These are phyloP conservation scores for Eupithecia subumbrata DNA, from an alignment of 2,888 invertebrate genomes.

Conservation along the genomic window DNA sequence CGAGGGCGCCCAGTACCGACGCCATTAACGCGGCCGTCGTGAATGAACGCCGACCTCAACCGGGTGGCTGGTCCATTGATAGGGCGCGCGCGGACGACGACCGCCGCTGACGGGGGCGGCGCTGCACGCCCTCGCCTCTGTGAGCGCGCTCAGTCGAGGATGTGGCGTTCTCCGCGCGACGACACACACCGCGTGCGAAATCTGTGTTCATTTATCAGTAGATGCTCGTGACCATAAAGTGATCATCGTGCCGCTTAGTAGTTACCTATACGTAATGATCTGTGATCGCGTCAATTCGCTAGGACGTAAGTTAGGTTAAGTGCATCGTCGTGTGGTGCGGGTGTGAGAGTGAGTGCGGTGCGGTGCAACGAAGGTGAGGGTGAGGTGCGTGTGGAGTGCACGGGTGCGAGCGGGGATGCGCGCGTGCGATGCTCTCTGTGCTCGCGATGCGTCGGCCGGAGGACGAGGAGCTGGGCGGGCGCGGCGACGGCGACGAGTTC, in stretches of 20 bases:
- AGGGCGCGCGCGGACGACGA: conserved; percentile 79
- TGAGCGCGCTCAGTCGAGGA: conserved; percentile 85
- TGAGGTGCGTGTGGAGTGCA: conserved; percentile 56
- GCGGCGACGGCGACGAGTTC: conserved; percentile 87
- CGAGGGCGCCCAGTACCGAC: conserved; percentile 75
- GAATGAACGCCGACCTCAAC: conserved; percentile 81
- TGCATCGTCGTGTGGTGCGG: conserved; percentile 41
- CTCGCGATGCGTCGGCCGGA: conserved; percentile 91
- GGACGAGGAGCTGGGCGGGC: conserved; percentile 84
- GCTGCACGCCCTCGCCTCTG: conserved; percentile 74
- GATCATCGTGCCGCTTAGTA: conserved; percentile 65
- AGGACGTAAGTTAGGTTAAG: conserved; percentile 68
- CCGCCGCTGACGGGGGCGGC: conserved; percentile 77
- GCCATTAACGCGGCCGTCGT: conserved; percentile 81
- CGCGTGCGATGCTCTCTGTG: conserved; percentile 84
- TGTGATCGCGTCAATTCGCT: conserved; percentile 78
- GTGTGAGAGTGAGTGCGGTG: conserved; percentile 43
- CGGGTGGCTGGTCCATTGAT: conserved; percentile 78
- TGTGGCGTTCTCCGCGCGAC: conserved; percentile 80
- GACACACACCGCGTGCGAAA: conserved; percentile 75
- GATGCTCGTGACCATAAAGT: conserved; percentile 63
- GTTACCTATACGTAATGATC: conserved; percentile 72
- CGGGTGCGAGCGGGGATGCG: conserved; percentile 74
- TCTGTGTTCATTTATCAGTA: conserved; percentile 82
- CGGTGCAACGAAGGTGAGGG: conserved; percentile 40